phyloP scores from a whole-genome alignment of 2,113 vertebrate species.

The Erythrocebus patas region DNA sequence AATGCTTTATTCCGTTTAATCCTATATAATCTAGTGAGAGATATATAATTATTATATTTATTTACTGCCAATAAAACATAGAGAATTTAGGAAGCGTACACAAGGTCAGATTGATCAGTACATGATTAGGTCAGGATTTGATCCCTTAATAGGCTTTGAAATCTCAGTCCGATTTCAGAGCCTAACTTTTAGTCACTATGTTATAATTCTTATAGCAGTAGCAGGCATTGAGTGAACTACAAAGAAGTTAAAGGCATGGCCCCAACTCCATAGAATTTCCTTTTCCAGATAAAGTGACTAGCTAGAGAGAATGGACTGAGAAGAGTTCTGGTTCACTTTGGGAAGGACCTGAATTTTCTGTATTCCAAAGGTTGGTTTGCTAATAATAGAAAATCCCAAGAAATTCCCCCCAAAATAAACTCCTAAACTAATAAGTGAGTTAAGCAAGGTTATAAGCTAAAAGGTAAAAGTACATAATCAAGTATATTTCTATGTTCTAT shows the following conservation, averaged over 20 bases:
- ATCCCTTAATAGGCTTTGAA: not conserved
- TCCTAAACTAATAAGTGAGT: not conserved
- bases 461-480: not conserved
- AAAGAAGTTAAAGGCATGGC: not conserved
- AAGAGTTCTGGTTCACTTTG: not conserved
- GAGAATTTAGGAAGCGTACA: not conserved
- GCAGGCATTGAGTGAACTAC: not conserved
- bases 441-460: not conserved
- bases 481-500: not conserved
- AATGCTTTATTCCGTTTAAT: not conserved
- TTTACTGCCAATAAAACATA: not conserved
- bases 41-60: not conserved
- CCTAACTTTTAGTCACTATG: not conserved
- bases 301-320: not conserved
- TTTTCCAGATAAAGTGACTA: not conserved
- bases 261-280: not conserved
- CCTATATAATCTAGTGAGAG: not conserved
- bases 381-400: not conserved
- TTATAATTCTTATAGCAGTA: not conserved
- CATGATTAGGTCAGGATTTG: not conserved
- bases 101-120: not conserved
- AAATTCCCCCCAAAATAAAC: not conserved
- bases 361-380: not conserved
- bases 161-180: not conserved
- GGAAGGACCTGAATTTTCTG: not conserved